Evolutionary conservation across 2,888 invertebrate species (phyloP).

Genomic region (Drosophila glabriapex): DNA sequence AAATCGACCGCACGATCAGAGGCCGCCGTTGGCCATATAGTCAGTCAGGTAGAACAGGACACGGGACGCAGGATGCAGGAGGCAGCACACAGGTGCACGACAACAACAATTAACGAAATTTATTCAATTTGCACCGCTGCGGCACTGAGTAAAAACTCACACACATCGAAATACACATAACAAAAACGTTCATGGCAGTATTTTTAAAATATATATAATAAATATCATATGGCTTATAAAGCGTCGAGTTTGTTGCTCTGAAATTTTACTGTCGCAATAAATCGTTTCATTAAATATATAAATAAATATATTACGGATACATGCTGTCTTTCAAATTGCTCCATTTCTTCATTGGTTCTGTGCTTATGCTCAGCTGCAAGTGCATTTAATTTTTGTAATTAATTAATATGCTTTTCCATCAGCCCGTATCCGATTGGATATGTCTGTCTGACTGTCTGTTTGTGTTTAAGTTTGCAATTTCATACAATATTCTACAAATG

Average conservation of each 20-base stretch:
- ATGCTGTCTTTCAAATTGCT: conserved; percentile 19
- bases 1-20: conserved; percentile 80
- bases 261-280: conserved; percentile 44
- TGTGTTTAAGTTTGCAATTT: conserved; percentile 29
- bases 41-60: conserved; percentile 10
- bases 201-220: conserved; percentile 63
- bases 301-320: conserved; percentile 30
- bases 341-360: background rate
- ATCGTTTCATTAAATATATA: conserved; percentile 53
- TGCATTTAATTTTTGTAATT: conserved; percentile 22
- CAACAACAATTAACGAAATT: conserved; percentile 79
- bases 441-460: background rate
- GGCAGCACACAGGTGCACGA: conserved; percentile 65
- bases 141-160: conserved; percentile 40
- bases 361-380: conserved; percentile 1
- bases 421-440: background rate
- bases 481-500: conserved; percentile 37
- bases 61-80: conserved; percentile 20
- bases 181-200: background rate
- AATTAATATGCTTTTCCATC: conserved; percentile 21
- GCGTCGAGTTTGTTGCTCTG: conserved; percentile 24
- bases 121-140: conserved; percentile 74
- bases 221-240: conserved; percentile 55
- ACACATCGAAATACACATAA: conserved; percentile 9
- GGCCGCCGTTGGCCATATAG: conserved; percentile 61